A percentile compares a stretch with the other conserved stretches of the same genome.
phyloP scores from a whole-genome alignment of 2,113 vertebrate species.

The Urocitellus parryii region DNA sequence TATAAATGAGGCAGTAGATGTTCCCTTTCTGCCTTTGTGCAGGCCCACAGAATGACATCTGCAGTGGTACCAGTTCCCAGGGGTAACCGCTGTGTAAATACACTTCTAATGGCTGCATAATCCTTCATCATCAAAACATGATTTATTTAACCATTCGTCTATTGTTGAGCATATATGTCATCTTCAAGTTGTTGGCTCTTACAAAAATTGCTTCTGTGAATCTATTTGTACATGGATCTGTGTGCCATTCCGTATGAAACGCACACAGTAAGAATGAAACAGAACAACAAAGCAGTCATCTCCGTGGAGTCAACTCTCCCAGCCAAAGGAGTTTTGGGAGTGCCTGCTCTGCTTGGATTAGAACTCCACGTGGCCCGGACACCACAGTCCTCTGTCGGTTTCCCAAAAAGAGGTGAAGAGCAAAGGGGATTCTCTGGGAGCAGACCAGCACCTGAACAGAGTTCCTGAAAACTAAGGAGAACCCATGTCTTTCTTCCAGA shows the following conservation, averaged over 20 bases:
- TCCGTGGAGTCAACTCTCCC: neutral
- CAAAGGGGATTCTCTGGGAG: neutral
- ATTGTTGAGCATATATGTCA: neutral
- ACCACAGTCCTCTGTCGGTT: neutral
- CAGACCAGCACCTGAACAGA: neutral
- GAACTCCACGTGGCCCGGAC: neutral
- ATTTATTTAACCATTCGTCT: neutral
- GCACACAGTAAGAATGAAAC: neutral
- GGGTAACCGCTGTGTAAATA: neutral
- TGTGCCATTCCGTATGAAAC: neutral
- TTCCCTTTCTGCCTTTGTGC: neutral
- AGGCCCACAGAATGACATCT: neutral
- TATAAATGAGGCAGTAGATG: neutral
- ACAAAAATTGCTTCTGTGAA: slow-evolving; percentile 10
- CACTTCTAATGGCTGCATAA: neutral
- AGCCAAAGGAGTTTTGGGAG: neutral
- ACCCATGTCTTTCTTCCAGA: neutral
- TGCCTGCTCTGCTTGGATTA: neutral
- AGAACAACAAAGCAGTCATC: neutral
- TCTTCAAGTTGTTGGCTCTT: slow-evolving; percentile 57
- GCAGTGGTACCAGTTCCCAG: neutral
- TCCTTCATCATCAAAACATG: neutral
- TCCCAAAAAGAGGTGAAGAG: neutral
- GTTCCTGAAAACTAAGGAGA: neutral
- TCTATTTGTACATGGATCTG: neutral